Base-by-base conservation (phyloP, 2,888 invertebrate species). In the Drosophila maculinotata region DNA sequence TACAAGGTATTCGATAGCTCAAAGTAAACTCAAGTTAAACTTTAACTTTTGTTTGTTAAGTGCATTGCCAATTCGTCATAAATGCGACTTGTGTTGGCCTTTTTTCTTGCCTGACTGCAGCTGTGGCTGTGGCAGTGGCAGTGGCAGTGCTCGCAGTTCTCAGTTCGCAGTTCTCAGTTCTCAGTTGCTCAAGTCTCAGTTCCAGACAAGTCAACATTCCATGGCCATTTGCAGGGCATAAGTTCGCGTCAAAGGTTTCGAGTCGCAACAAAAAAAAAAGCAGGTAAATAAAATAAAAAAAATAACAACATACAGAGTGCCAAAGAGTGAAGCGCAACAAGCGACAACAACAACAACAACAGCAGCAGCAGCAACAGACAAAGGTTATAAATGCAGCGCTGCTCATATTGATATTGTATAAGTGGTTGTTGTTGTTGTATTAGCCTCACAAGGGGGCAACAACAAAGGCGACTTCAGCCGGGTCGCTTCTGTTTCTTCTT, bases 211-310 rank as follows among this genome's bases (percentile, higher is more conserved):
- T 86, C 86, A 82, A 66, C 80, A 80, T 80, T 80, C 80, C 80
- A 80, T 84, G 81, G 81, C 88, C 84, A 86, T 73, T 88, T 80
- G 80, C 87, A 86, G 85, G 86, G 88, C 86, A 89, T 76, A 89
- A 86, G 86, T 89, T 89, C 86, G 89, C 89, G 89, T 89, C 89
- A 86, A 89, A 86, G 89, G 89, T 86, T 86, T 86, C 78, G 56
- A 77, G 59, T 64, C 69, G 20, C 2, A 20, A 4, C 20, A 20
- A 20, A 20, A 60, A 53, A 63, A 45, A 65, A 41, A 38, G 15
- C 9, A 28, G 23, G 23, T 38, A 48, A 56, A 44, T 31, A 35
- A 56, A 52, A 47, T 17, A 60, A 39, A 48, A 30, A 45, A 2
- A 45, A 20, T 14, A 39, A 47, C 48, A 42, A 57, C 44, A 52